Conservation (phyloP, 2,888 invertebrate genomes). For the Drymonia ruficornis region DNA sequence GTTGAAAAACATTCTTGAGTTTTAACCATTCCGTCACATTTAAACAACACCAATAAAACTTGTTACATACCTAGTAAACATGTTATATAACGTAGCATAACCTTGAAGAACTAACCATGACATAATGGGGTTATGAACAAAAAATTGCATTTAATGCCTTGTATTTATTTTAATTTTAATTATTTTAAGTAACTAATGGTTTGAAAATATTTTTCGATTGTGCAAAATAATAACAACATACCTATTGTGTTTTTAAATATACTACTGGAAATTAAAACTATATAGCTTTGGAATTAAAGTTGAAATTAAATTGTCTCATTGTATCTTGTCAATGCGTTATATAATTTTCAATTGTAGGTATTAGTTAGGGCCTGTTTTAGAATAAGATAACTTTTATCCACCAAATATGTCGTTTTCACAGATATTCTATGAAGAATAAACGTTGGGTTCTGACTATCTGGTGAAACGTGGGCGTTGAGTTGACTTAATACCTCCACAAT, state of each 20-base stretch:
- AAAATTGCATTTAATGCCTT: slow-evolving; percentile 44
- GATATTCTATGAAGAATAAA: too few relatives aligned
- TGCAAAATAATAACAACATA: too few relatives aligned
- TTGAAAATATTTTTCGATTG: neutral
- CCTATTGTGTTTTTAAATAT: too few relatives aligned
- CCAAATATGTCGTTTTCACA: too few relatives aligned
- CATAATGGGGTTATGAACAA: neutral
- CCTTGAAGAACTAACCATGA: neutral
- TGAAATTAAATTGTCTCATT: neutral
- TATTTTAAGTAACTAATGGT: slow-evolving; percentile 11
- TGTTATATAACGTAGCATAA: neutral
- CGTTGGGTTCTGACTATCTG: too few relatives aligned
- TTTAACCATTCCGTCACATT: too few relatives aligned
- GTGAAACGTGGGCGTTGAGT: too few relatives aligned
- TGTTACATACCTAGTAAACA: neutral
- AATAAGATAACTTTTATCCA: too few relatives aligned
- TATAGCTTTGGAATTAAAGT: neutral
- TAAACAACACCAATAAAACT: neutral
- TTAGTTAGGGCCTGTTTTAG: too few relatives aligned
- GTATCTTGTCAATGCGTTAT: neutral
- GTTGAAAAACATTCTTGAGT: neutral
- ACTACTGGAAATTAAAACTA: too few relatives aligned
- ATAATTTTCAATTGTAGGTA: too few relatives aligned
- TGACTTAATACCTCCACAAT: too few relatives aligned
- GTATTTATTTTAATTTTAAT: slow-evolving; percentile 37